These are phyloP conservation scores for Ceryle rudis DNA, from an alignment of 2,797 vertebrate species.

Conservation along the genomic window DNA sequence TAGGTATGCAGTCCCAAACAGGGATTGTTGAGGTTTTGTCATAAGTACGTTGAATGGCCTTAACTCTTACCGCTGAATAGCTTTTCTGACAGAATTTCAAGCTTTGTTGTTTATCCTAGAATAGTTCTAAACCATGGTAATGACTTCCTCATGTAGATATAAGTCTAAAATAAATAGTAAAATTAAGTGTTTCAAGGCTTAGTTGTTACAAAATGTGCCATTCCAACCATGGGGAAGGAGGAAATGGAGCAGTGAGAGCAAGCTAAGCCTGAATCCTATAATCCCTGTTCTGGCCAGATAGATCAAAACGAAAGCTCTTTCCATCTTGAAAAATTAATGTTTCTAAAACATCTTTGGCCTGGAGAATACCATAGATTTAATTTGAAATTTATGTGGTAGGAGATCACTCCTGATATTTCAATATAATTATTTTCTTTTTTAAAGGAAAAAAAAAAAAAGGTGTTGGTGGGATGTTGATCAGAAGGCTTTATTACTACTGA, in stretches of 20 bases:
- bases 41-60: background rate
- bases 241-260: background rate
- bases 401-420: background rate
- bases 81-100: background rate
- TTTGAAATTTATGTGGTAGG: background rate
- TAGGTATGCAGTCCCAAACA: background rate
- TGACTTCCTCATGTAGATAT: constrained; percentile 37
- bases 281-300: background rate
- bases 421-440: background rate
- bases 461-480: background rate
- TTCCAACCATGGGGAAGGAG: background rate
- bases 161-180: constrained; percentile 36
- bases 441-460: background rate
- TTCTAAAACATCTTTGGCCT: background rate
- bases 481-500: background rate
- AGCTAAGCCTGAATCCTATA: background rate
- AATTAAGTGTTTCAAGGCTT: constrained; percentile 28
- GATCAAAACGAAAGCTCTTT: background rate
- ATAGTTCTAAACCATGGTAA: background rate
- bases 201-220: background rate
- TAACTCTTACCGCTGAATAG: background rate
- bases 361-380: background rate
- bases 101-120: constrained; percentile 9
- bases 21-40: background rate
- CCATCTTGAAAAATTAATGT: background rate